Conservation (phyloP, 2,888 invertebrate species). For the Platycnemis pennipes region DNA sequence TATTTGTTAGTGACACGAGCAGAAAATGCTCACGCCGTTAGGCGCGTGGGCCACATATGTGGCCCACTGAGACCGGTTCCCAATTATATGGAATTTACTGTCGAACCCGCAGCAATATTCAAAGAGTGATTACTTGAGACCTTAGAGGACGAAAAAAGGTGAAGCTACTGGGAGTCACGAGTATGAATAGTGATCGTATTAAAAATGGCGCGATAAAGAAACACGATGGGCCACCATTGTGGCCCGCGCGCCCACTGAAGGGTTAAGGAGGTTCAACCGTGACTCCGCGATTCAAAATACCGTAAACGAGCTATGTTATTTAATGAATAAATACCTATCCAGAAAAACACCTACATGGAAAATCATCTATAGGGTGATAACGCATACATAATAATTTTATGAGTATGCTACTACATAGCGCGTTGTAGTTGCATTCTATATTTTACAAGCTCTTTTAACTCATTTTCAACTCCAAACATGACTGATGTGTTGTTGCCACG, state of each 20-base stretch:
- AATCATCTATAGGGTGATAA: too few species aligned
- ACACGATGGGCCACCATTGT: not conserved
- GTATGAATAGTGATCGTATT: not conserved
- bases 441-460: too few species aligned
- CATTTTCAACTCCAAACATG: too few species aligned
- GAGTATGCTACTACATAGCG: too few species aligned
- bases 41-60: not conserved
- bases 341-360: too few species aligned
- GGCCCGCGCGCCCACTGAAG: not conserved
- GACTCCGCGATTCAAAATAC: too few species aligned
- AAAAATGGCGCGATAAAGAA: not conserved
- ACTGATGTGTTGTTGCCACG: too few species aligned
- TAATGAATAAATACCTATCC: too few species aligned
- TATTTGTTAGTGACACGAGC: not conserved
- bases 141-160: not conserved
- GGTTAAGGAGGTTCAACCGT: too few species aligned
- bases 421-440: too few species aligned
- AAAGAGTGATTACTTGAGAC: not conserved
- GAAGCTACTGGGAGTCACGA: not conserved
- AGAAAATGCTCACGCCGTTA: not conserved
- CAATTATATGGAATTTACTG: not conserved
- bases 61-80: not conserved
- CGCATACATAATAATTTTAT: too few species aligned
- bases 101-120: not conserved
- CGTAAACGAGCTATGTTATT: too few species aligned